Conservation (phyloP, 2,888 invertebrate genomes). For the Belgica antarctica region DNA sequence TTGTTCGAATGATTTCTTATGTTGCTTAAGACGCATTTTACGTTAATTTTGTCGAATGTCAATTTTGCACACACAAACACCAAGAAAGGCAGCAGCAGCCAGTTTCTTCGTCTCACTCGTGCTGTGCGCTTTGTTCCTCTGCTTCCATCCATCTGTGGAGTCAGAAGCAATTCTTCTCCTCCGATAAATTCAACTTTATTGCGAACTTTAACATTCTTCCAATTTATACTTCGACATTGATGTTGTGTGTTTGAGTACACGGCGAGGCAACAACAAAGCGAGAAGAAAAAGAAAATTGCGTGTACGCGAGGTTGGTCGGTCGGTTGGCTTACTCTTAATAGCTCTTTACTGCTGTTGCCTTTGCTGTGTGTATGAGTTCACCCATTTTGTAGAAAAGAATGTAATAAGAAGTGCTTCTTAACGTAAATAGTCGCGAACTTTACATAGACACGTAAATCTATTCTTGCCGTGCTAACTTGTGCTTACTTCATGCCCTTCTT, state of each 20-base stretch:
- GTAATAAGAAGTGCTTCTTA: constrained; percentile 19
- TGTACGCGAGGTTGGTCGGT: not conserved
- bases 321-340: not conserved
- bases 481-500: not conserved
- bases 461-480: not conserved
- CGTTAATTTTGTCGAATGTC: not conserved
- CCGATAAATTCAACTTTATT: not conserved
- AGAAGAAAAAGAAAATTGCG: not conserved
- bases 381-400: constrained; percentile 20
- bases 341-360: not conserved
- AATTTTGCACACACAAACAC: not conserved
- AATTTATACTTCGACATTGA: not conserved
- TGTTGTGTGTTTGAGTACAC: not conserved
- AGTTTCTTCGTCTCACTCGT: not conserved
- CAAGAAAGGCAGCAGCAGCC: not conserved
- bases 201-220: not conserved
- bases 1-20: constrained; percentile 16
- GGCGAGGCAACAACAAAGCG: not conserved
- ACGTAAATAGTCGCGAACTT: constrained; percentile 6
- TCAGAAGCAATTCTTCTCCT: not conserved
- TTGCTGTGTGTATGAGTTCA: constrained; percentile 3
- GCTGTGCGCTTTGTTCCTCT: not conserved
- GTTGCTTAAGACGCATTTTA: constrained; percentile 22
- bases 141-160: not conserved
- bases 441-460: not conserved